Conservation (phyloP, 35 echinoderm and acorn worm genomes). For the Apostichopus parvimensis region DNA sequence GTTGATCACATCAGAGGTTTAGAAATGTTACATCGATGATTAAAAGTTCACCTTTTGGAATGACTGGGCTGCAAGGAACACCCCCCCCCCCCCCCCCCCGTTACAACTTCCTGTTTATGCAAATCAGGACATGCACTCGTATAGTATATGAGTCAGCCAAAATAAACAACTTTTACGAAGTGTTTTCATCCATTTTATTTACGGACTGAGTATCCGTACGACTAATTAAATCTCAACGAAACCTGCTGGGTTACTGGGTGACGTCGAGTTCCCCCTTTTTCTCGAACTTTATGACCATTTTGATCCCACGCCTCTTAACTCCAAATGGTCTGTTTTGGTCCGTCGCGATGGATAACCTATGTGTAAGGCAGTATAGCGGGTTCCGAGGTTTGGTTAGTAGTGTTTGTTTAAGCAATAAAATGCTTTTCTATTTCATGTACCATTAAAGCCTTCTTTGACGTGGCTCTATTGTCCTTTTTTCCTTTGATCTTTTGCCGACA, state of each 20-base stretch:
- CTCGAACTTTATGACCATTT: neutral
- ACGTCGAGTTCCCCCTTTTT: neutral
- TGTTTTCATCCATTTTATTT: no score
- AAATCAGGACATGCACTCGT: no score
- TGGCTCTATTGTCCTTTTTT: slow-evolving; percentile 17
- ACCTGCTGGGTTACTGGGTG: slow-evolving; percentile 28
- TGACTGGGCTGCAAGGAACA: no score
- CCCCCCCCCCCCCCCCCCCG: no score
- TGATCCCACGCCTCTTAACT: neutral
- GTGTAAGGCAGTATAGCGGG: neutral
- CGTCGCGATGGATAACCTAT: neutral
- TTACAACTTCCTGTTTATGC: no score
- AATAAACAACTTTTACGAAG: no score
- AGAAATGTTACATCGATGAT: no score
- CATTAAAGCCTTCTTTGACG: slow-evolving; percentile 39
- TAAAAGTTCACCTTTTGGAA: no score
- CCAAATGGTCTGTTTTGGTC: slow-evolving; percentile 13
- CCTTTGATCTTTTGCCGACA: slow-evolving; percentile 48
- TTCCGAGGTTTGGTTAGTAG: neutral
- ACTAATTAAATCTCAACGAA: neutral
- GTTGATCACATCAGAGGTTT: no score
- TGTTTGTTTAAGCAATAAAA: slow-evolving; percentile 53
- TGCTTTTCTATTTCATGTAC: slow-evolving; percentile 36
- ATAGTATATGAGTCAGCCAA: no score
- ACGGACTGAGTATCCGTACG: neutral